These are phyloP conservation scores for Fistularia tabacaria DNA, from an alignment of 2,797 vertebrate species.

Conservation along the genomic window DNA sequence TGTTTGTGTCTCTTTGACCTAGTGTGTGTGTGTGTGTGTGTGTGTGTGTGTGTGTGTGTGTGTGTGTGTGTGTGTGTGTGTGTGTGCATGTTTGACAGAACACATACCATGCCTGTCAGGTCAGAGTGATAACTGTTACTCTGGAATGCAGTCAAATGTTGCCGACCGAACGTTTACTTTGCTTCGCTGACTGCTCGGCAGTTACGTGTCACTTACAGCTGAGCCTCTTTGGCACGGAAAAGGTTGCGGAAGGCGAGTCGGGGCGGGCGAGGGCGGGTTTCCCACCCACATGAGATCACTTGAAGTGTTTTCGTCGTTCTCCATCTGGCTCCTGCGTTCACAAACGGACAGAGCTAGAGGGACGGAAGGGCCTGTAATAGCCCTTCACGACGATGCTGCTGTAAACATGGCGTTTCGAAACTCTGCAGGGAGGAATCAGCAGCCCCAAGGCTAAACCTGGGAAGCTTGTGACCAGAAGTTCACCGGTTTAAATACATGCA, in stretches of 20 bases:
- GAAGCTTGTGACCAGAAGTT: slow-evolving; percentile 17
- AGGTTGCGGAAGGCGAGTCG: neutral
- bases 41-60: neutral
- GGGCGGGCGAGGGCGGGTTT: neutral
- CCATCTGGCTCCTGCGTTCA: slow-evolving; percentile 15
- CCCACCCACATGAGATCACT: slow-evolving; percentile 27
- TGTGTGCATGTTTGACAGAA: slow-evolving; percentile 5
- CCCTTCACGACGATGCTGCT: slow-evolving; percentile 32
- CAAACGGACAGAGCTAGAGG: slow-evolving; percentile 17
- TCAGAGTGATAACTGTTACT: slow-evolving; percentile 22
- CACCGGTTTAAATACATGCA: slow-evolving; percentile 8
- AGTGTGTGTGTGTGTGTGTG: no score
- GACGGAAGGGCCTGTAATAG: slow-evolving; percentile 34
- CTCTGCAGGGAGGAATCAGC: slow-evolving; percentile 11
- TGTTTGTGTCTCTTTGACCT: slow-evolving; percentile 9
- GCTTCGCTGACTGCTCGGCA: slow-evolving; percentile 14
- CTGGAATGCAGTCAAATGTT: slow-evolving; percentile 22
- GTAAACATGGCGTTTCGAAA: slow-evolving; percentile 34
- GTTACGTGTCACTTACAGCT: slow-evolving; percentile 46
- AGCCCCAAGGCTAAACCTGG: slow-evolving; percentile 24
- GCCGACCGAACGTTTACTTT: slow-evolving; percentile 9
- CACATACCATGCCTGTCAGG: slow-evolving; percentile 12
- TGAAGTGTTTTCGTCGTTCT: slow-evolving; percentile 29
- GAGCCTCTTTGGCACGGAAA: slow-evolving; percentile 27
- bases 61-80: neutral